These are phyloP conservation scores for Acleris sparsana DNA, from an alignment of 2,888 invertebrate genomes.

Conservation along the genomic window DNA sequence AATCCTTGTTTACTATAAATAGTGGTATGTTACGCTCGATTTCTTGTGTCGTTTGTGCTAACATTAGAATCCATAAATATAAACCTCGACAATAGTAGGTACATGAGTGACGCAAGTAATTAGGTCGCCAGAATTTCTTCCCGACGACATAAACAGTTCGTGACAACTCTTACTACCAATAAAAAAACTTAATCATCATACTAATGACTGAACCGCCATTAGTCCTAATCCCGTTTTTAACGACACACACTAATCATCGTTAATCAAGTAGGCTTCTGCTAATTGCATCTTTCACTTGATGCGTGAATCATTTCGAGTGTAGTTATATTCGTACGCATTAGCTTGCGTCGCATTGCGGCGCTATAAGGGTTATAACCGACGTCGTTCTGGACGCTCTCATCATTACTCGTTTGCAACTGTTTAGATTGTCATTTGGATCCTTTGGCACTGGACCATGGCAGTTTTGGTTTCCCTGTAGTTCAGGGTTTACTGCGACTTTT, in stretches of 20 bases:
- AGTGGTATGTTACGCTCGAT: too few species aligned
- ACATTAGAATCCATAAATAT: background rate
- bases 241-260: slow-evolving; percentile 28
- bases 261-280: slow-evolving; percentile 24
- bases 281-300: slow-evolving; percentile 27
- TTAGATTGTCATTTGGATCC: slow-evolving; percentile 10
- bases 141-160: slow-evolving; percentile 1
- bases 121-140: slow-evolving; percentile 14
- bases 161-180: slow-evolving; percentile 14
- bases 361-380: background rate
- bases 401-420: slow-evolving; percentile 10
- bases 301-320: slow-evolving; percentile 9
- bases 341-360: slow-evolving; percentile 24
- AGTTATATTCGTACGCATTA: background rate
- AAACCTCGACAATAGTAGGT: background rate
- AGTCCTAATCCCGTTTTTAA: slow-evolving; percentile 28
- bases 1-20: too few species aligned
- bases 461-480: background rate
- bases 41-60: too few species aligned
- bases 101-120: background rate
- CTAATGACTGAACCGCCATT: slow-evolving; percentile 28
- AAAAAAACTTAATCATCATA: slow-evolving; percentile 22
- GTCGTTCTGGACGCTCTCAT: slow-evolving; percentile 15
- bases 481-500: too few species aligned
- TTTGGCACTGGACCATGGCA: slow-evolving; percentile 5